These are phyloP conservation scores for Drosophila malerkotliana DNA, from an alignment of 1,140 invertebrate genomes.

Conservation along the genomic window DNA sequence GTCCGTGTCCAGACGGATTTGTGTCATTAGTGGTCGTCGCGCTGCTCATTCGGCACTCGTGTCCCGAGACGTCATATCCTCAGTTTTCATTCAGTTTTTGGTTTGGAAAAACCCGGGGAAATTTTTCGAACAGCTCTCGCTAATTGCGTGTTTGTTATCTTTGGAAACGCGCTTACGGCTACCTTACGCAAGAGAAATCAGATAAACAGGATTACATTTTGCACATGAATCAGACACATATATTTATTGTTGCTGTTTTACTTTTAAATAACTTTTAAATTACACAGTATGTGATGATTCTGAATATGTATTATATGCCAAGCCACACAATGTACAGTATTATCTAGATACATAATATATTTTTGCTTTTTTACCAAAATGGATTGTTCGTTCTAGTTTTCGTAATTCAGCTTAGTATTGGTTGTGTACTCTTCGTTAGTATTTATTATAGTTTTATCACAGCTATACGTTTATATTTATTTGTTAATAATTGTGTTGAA, in stretches of 20 bases:
- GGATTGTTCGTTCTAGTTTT: slow-evolving; percentile 36
- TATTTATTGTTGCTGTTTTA: slow-evolving; percentile 74
- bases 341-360: slow-evolving; percentile 18
- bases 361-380: slow-evolving; percentile 30
- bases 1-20: slow-evolving; percentile 67
- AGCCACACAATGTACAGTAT: slow-evolving; percentile 37
- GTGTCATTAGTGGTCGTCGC: slow-evolving; percentile 60
- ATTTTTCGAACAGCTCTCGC: slow-evolving; percentile 48
- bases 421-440: slow-evolving; percentile 65
- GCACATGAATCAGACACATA: slow-evolving; percentile 76
- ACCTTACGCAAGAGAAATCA: slow-evolving; percentile 30
- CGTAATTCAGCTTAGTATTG: slow-evolving; percentile 61
- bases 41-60: slow-evolving; percentile 5
- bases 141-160: slow-evolving; percentile 78
- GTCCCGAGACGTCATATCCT: slow-evolving; percentile 18
- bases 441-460: slow-evolving; percentile 74
- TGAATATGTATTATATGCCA: slow-evolving; percentile 50
- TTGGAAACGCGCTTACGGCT: slow-evolving; percentile 57
- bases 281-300: slow-evolving; percentile 56
- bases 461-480: slow-evolving; percentile 79
- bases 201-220: slow-evolving; percentile 53
- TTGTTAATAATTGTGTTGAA: slow-evolving; percentile 58
- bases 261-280: slow-evolving; percentile 44
- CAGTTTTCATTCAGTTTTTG: slow-evolving; percentile 66
- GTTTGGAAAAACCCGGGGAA: slow-evolving; percentile 71